Conservation (phyloP, 2,797 vertebrate species). For the Meriones psammophilus region DNA sequence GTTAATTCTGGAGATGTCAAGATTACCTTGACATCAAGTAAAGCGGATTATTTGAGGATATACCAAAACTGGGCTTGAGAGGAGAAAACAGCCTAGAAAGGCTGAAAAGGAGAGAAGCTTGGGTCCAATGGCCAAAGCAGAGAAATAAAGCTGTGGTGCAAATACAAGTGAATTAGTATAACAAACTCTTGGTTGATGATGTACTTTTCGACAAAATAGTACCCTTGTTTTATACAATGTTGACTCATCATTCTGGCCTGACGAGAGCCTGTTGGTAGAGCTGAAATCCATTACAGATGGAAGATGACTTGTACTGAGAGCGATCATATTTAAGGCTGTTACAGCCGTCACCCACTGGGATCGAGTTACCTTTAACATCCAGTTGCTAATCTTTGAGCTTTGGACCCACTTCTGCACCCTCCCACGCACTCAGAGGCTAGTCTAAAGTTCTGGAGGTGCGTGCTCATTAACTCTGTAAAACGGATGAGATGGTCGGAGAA, state of each 20-base stretch:
- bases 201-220: conserved; percentile 23
- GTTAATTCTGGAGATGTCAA: not conserved
- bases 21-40: conserved; percentile 25
- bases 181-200: not conserved
- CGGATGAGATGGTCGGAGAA: not conserved
- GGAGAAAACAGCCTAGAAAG: conserved; percentile 5
- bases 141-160: not conserved
- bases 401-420: not conserved
- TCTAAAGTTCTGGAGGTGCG: not conserved
- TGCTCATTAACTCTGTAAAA: conserved; percentile 8
- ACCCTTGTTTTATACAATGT: not conserved
- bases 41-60: not conserved
- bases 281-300: conserved; percentile 21
- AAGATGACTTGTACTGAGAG: not conserved
- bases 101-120: not conserved
- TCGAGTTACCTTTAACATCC: not conserved
- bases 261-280: not conserved
- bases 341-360: not conserved
- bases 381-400: conserved; percentile 20
- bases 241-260: not conserved
- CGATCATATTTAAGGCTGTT: not conserved
- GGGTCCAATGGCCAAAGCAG: not conserved
- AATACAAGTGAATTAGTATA: not conserved
- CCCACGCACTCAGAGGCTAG: not conserved
- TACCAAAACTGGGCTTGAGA: not conserved